A percentile compares a stretch with the other conserved stretches of the same genome.
Evolutionary conservation across 2,797 vertebrate genomes (phyloP).

Genomic region (Knipowitschia caucasica): DNA sequence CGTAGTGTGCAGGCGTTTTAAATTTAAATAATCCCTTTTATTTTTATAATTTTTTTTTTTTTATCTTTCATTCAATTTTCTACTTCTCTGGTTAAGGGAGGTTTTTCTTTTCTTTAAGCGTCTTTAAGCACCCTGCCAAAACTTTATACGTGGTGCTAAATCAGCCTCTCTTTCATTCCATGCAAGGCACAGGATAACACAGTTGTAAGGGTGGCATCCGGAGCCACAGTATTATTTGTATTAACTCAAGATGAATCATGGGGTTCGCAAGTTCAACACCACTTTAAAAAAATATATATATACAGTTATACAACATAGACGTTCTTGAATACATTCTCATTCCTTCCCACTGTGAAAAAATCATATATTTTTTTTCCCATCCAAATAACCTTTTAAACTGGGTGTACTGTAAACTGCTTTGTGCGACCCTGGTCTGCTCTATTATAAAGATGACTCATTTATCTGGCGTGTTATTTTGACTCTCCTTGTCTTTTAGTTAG

Average conservation of each 20-base stretch:
- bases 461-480: no score
- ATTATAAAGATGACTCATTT: no score
- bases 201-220: background rate
- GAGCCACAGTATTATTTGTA: background rate
- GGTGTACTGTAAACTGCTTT: no score
- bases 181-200: background rate
- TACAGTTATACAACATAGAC: no score
- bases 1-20: constrained; percentile 30
- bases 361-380: no score
- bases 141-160: constrained; percentile 27
- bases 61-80: constrained; percentile 40
- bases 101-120: constrained; percentile 31
- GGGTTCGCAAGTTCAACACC: background rate
- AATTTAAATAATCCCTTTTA: constrained; percentile 49
- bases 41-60: constrained; percentile 52
- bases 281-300: background rate
- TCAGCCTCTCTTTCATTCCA: constrained; percentile 38
- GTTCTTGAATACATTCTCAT: no score
- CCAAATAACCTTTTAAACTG: no score
- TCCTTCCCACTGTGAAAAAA: no score
- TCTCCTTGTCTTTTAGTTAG: no score
- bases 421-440: no score
- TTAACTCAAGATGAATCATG: background rate
- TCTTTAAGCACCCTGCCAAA: constrained; percentile 12
- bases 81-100: constrained; percentile 24